Base-by-base conservation (phyloP, 2,888 invertebrate species). In the Salticus scenicus region DNA sequence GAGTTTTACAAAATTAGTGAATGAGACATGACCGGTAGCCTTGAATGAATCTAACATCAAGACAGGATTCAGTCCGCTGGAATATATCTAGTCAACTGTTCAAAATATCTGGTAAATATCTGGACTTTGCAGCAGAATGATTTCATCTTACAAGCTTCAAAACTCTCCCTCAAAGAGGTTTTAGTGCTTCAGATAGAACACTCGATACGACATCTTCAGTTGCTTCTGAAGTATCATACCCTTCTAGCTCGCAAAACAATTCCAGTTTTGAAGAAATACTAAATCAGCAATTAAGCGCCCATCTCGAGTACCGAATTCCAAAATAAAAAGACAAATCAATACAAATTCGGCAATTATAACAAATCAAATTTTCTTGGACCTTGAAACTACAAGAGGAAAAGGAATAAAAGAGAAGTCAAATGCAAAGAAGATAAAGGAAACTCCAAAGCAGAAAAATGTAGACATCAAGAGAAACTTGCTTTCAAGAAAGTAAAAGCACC, bases 61-160 rank as follows among this genome's bases (percentile, higher is more conserved):
- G 47, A n/a, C 47, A 47, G 47, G 47, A 47, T 47, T 47, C 47
- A 47, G 47, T 47, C 17, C 47, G n/a, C 47, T 47, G 47, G 47
- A 4, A 47, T 47, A 14, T 47, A 47, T 47, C 47, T n/a, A 47
- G 47, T 47, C 47, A 47, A 47, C n/a, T n/a, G 47, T 17, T 47
- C 47, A 47, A 47, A 47, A 47, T 47, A 47, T 47, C 47, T n/a
- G 1, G 47, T 17, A 47, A 47, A 4, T 47, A n/a, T n/a, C n/a
- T n/a, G n/a, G 47, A n/a, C 47, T 47, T 47, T 47, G 47, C n/a
- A 47, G 47, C 47, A 47, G 47, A 47, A 47, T 47, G 47, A 14
- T 47, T 47, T 47, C 47, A 1, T 47, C 47, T 47, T 47, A 47
- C 47, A 1, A n/a, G 4, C 47, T 47, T 4, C 47, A 47, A 47